Evolutionary conservation across 64 coral and sea anemone genomes (phyloP).

Genomic region (Montipora capricornis): DNA sequence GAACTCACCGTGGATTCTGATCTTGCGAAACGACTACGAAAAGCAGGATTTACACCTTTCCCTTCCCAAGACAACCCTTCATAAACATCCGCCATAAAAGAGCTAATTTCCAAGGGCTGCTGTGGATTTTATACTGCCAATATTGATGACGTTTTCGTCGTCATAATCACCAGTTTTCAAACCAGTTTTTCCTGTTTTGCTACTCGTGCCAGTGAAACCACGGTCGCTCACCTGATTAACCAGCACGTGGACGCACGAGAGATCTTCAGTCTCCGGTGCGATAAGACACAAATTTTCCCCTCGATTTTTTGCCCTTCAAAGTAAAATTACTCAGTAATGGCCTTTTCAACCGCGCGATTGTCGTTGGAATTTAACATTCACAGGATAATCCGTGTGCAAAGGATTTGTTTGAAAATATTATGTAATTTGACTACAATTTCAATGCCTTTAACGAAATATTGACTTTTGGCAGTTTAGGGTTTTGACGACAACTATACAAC

Average conservation of each 20-base stretch:
- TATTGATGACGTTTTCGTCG: neutral
- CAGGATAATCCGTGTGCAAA: too few species aligned
- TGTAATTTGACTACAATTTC: too few species aligned
- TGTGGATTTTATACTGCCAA: neutral
- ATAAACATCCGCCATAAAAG: slow-evolving; percentile 9
- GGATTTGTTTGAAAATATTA: too few species aligned
- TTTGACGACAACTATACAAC: too few species aligned
- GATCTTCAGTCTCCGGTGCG: too few species aligned
- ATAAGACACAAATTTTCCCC: too few species aligned
- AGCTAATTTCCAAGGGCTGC: neutral
- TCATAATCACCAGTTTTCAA: slow-evolving; percentile 20
- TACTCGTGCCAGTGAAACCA: neutral
- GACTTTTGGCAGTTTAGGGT: too few species aligned
- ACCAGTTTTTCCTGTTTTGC: slow-evolving; percentile 20
- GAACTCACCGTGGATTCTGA: neutral
- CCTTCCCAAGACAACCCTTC: neutral
- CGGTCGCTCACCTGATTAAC: neutral
- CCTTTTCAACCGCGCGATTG: too few species aligned
- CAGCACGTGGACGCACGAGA: too few species aligned
- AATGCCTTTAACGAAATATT: too few species aligned
- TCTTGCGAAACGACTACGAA: neutral
- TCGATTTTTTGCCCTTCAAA: neutral
- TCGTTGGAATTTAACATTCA: too few species aligned
- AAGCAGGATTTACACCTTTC: neutral
- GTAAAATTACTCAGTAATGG: too few species aligned